Conservation (phyloP, 2,797 vertebrate genomes). For the Enteromius trimaculatus region DNA sequence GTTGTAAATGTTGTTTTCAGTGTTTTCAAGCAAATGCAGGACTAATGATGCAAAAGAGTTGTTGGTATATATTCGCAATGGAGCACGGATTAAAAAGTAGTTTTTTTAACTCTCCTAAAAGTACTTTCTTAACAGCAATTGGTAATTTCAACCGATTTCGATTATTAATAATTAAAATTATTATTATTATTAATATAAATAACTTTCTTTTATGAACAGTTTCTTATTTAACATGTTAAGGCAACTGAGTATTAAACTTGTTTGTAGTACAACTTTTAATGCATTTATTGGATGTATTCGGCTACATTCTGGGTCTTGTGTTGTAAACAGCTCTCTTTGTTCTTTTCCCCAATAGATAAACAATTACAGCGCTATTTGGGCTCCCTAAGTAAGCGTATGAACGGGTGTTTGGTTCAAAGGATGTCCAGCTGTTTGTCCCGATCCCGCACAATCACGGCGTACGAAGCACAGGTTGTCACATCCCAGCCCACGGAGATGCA, state of each 20-base stretch:
- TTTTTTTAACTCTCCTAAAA: not conserved
- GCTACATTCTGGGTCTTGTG: not conserved
- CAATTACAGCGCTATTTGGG: constrained; percentile 47
- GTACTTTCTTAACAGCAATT: not conserved
- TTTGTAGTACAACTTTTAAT: not conserved
- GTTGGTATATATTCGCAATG: not conserved
- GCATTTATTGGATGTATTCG: not conserved
- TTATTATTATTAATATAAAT: not conserved
- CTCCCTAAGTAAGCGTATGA: constrained; percentile 55
- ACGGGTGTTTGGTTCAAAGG: constrained; percentile 51
- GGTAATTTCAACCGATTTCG: not conserved
- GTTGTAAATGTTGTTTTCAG: not conserved
- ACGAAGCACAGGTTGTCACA: constrained; percentile 61
- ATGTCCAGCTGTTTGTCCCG: constrained; percentile 53
- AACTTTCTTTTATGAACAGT: not conserved
- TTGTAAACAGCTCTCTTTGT: not conserved
- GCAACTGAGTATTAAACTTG: not conserved
- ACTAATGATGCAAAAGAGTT: not conserved
- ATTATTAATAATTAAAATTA: too few relatives aligned
- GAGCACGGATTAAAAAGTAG: not conserved
- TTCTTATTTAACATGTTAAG: not conserved
- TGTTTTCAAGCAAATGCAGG: not conserved
- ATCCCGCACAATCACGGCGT: constrained; percentile 49
- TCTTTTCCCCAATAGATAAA: constrained; percentile 49
- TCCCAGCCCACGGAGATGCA: constrained; percentile 56